Evolutionary conservation across 1,140 invertebrate species (phyloP).

Genomic region (Chionoecetes opilio): DNA sequence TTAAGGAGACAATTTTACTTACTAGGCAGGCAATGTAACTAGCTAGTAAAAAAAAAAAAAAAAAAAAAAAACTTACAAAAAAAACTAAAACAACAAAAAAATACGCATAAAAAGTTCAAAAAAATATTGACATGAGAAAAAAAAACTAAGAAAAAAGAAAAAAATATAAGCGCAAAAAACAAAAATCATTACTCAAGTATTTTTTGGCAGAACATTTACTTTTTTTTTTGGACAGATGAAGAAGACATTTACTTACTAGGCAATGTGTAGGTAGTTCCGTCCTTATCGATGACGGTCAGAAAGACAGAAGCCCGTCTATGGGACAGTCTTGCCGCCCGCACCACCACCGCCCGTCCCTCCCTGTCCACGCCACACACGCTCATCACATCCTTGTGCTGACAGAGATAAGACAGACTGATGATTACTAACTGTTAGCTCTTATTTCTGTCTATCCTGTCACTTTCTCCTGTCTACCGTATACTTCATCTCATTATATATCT

Average conservation of each 20-base stretch:
- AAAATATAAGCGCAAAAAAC: too few species aligned
- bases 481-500: too few species aligned
- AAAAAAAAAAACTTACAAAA: not conserved
- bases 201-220: too few species aligned
- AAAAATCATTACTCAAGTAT: too few species aligned
- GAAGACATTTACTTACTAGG: slow-evolving; percentile 83
- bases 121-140: not conserved
- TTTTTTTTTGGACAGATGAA: too few species aligned
- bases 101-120: too few species aligned
- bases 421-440: too few species aligned
- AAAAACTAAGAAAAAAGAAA: not conserved
- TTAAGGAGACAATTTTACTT: slow-evolving; percentile 80
- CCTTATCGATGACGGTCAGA: slow-evolving; percentile 84
- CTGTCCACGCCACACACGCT: slow-evolving; percentile 79
- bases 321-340: slow-evolving; percentile 69
- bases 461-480: too few species aligned
- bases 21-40: slow-evolving; percentile 83
- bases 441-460: too few species aligned
- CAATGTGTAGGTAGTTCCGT: slow-evolving; percentile 85
- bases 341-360: slow-evolving; percentile 70
- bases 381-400: slow-evolving; percentile 79
- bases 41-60: not conserved
- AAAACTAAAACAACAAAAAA: too few species aligned
- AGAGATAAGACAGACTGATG: not conserved
- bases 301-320: slow-evolving; percentile 83